Evolutionary conservation across 2,888 invertebrate species (phyloP).

Genomic region (Caenorhabditis panamensis): DNA sequence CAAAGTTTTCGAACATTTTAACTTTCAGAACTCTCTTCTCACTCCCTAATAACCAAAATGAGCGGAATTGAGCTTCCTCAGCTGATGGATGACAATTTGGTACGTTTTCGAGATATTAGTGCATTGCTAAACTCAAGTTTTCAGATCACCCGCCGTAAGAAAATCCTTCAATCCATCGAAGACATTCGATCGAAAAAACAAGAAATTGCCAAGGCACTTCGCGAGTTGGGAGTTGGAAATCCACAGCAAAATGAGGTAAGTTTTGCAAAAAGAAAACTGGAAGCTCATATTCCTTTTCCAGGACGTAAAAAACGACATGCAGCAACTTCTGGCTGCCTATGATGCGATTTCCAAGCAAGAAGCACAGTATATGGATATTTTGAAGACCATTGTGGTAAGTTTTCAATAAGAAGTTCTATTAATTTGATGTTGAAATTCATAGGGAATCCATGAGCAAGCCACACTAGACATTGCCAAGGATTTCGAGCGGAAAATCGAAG

Average conservation of each 20-base stretch:
- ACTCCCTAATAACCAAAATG: background rate
- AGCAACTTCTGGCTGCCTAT: conserved; percentile 70
- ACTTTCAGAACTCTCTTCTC: background rate
- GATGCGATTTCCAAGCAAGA: conserved; percentile 75
- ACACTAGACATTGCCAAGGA: conserved; percentile 69
- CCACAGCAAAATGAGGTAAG: conserved; percentile 37
- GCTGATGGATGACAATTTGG: conserved; percentile 55
- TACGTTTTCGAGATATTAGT: conserved; percentile 1
- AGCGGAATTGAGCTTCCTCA: conserved; percentile 30
- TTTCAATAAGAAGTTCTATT: background rate
- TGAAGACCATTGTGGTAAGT: conserved; percentile 68
- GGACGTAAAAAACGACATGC: conserved; percentile 69
- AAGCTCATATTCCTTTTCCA: conserved; percentile 25
- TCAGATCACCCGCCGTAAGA: conserved; percentile 65
- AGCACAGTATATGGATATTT: conserved; percentile 73
- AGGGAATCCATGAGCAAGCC: conserved; percentile 71
- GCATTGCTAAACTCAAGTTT: background rate
- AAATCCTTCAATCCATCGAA: conserved; percentile 64
- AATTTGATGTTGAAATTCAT: too few relatives aligned
- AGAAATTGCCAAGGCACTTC: conserved; percentile 60
- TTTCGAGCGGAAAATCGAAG: conserved; percentile 51
- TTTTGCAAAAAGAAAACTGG: too few relatives aligned
- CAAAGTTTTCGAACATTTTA: background rate
- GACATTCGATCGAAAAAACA: conserved; percentile 67
- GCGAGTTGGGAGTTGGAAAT: conserved; percentile 47